A percentile compares a stretch with the other conserved stretches of the same genome.
phyloP scores from a whole-genome alignment of 1,140 invertebrate species.

The Leptinotarsa undecemlineata region DNA sequence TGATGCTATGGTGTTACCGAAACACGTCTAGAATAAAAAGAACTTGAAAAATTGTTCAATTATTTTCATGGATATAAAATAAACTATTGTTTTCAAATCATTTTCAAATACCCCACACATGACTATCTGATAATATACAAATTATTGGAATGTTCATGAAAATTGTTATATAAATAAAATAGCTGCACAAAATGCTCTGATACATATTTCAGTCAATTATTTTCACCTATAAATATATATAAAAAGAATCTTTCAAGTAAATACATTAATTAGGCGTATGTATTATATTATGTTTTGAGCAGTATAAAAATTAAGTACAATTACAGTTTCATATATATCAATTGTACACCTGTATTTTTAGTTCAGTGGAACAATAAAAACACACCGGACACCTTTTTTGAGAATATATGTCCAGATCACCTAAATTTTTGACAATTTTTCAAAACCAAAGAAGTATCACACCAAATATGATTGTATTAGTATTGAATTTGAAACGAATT shows the following conservation, averaged over 20 bases:
- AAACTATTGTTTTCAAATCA: neutral
- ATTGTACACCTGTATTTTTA: constrained; percentile 28
- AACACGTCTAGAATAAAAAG: too few relatives aligned
- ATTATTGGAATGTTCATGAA: constrained; percentile 26
- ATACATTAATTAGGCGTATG: constrained; percentile 28
- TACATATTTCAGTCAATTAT: constrained; percentile 28
- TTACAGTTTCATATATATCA: constrained; percentile 25
- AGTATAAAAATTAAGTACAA: constrained; percentile 33
- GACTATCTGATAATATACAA: constrained; percentile 17
- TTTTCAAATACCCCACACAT: neutral
- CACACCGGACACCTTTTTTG: constrained; percentile 12
- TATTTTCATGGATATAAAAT: too few relatives aligned
- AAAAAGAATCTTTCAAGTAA: constrained; percentile 30
- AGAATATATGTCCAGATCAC: constrained; percentile 16
- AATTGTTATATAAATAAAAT: constrained; percentile 16
- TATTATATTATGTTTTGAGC: constrained; percentile 29
- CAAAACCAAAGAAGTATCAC: constrained; percentile 24
- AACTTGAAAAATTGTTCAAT: too few relatives aligned
- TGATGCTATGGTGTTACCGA: too few relatives aligned
- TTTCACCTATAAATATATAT: constrained; percentile 30
- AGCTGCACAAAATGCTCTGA: constrained; percentile 21
- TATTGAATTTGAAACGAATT: neutral
- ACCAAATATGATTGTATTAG: constrained; percentile 27
- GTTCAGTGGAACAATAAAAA: constrained; percentile 15
- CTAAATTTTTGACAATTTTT: constrained; percentile 13